Evolutionary conservation across 2,797 vertebrate genomes (phyloP).

Genomic region (Fratercula arctica): DNA sequence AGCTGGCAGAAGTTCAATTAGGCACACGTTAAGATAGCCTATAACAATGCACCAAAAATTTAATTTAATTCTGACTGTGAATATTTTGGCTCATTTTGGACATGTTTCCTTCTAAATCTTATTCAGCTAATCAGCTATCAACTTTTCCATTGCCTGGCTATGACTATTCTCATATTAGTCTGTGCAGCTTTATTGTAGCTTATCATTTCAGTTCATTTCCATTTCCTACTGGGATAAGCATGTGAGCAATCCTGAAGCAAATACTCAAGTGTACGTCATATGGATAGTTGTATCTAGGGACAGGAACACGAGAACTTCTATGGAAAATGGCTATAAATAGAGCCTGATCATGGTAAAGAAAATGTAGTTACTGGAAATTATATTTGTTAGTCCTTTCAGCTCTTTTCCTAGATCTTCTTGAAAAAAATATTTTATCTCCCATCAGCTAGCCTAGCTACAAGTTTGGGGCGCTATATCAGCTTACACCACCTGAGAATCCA

Average conservation of each 20-base stretch:
- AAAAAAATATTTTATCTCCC: background rate
- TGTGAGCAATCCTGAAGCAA: background rate
- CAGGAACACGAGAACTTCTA: background rate
- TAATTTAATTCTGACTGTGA: background rate
- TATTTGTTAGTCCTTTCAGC: background rate
- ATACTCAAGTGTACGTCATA: background rate
- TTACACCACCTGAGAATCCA: background rate
- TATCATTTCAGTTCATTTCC: background rate
- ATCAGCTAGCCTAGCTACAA: background rate
- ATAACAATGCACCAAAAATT: background rate
- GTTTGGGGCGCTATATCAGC: background rate
- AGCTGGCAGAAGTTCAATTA: background rate
- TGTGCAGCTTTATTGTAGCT: background rate
- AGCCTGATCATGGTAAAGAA: background rate
- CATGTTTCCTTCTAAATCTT: background rate
- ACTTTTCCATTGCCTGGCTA: background rate
- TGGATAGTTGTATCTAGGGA: background rate
- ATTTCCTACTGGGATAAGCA: background rate
- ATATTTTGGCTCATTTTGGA: background rate
- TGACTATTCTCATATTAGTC: background rate
- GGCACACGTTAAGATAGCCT: background rate
- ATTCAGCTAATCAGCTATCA: background rate
- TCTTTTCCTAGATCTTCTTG: background rate
- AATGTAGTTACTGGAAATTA: background rate
- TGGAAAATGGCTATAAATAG: background rate